Evolutionary conservation across 2,113 vertebrate genomes (phyloP).

Genomic region (Struthio camelus): DNA sequence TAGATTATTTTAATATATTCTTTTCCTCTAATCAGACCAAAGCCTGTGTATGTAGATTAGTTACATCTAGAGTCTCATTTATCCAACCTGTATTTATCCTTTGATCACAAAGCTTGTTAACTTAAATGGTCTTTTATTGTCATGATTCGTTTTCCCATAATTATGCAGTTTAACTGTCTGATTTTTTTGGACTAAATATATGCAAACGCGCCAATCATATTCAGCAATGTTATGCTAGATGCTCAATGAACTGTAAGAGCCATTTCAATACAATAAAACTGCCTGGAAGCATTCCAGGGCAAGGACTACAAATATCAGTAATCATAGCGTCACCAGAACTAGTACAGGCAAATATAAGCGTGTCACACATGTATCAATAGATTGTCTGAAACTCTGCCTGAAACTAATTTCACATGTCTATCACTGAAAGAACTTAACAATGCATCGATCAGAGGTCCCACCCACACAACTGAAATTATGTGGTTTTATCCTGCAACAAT

Average conservation of each 20-base stretch:
- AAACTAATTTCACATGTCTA: conserved; percentile 23
- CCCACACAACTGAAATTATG: conserved; percentile 8
- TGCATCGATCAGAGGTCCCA: background rate
- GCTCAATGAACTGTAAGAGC: conserved; percentile 83
- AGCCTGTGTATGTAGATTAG: conserved; percentile 78
- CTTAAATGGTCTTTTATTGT: conserved; percentile 82
- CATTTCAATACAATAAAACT: conserved; percentile 84
- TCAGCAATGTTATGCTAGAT: conserved; percentile 78
- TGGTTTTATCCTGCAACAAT: background rate
- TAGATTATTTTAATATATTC: conserved; percentile 76
- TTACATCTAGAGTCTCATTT: conserved; percentile 76
- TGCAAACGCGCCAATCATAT: conserved; percentile 78
- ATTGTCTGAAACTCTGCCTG: conserved; percentile 43
- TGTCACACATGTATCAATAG: conserved; percentile 26
- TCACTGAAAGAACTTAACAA: background rate
- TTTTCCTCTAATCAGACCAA: conserved; percentile 72
- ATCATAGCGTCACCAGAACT: conserved; percentile 63
- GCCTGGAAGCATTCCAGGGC: conserved; percentile 77
- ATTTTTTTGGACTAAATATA: conserved; percentile 76
- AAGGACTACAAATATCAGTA: conserved; percentile 70
- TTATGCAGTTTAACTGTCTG: conserved; percentile 73
- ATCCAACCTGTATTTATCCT: conserved; percentile 81
- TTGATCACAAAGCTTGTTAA: conserved; percentile 84
- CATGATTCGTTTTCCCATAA: conserved; percentile 79
- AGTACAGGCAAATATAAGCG: conserved; percentile 42